phyloP scores from a whole-genome alignment of 2,888 invertebrate species.

The Merodon equestris region DNA sequence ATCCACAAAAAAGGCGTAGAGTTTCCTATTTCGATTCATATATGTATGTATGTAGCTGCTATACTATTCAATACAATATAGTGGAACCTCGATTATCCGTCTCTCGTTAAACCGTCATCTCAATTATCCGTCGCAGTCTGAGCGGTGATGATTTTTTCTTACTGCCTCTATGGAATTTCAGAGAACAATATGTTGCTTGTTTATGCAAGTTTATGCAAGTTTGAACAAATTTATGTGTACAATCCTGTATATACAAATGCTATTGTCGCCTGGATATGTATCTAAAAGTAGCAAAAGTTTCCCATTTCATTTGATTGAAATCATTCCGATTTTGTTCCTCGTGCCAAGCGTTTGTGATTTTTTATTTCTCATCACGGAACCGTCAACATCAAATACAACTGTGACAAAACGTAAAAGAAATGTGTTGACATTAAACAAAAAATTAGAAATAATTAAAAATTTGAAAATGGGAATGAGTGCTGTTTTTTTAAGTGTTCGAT shows the following conservation, averaged over 20 bases:
- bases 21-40: no score
- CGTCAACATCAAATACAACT: slow-evolving; percentile 2
- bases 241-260: neutral
- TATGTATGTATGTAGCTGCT: no score
- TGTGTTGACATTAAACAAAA: slow-evolving; percentile 3
- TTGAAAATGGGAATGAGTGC: slow-evolving; percentile 6
- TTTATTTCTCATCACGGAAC: slow-evolving; percentile 1
- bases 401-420: neutral
- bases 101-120: slow-evolving; percentile 5
- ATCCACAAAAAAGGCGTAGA: no score
- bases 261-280: slow-evolving; percentile 1
- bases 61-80: no score
- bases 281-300: slow-evolving; percentile 1
- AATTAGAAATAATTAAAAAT: slow-evolving; percentile 10
- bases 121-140: slow-evolving; percentile 6
- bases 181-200: no score
- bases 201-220: no score
- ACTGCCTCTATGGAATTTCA: no score
- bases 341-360: neutral
- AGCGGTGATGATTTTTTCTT: slow-evolving; percentile 2
- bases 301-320: slow-evolving; percentile 6
- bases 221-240: slow-evolving; percentile 1
- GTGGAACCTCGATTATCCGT: slow-evolving; percentile 6
- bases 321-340: neutral
- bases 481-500: slow-evolving; percentile 4